Base-by-base conservation (phyloP, 2,113 vertebrate species). In the Microtus ochrogaster region DNA sequence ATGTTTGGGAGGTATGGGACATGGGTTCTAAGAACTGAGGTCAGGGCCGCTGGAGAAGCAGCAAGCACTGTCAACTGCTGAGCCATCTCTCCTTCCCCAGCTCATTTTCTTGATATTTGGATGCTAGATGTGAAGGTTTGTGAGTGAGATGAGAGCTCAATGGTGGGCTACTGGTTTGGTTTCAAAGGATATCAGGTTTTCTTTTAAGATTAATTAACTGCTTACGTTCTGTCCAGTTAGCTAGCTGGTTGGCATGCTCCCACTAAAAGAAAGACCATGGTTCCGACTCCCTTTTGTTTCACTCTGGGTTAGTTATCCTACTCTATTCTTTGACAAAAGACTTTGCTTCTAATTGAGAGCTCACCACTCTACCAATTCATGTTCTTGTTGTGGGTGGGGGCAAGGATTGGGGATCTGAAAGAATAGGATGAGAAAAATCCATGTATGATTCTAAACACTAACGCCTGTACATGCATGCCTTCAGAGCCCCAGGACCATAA, bases 91-190 rank as follows among this genome's bases (percentile, higher is more conserved):
- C 19, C 33, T n/a, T 19, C 0, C 19, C 4, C 33, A 41, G 4
- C 22, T 82, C n/a, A 41, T 19, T 13, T 68, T 44, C 36, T 68
- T 91, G 94, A 16, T 70, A 66, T 78, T 85, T 77, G 77, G 63
- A 2, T 89, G 28, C 49, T 91, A 58, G 41, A 63, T 89, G 55
- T 22, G 74, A 52, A 52, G 72, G 73, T 65, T 94, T 91, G 79
- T 91, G 65, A 63, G 21, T 94, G 58, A 79, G 61, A 73, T 66
- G n/a, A 95, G 36, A 70, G 63, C 77, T 70, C 83, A 84, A 36
- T 84, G 17, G 6, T 63, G 61, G 55, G 49, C 52, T 84, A 85
- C 49, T 55, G 49, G 52, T 76, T 89, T 66, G 85, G 39, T 82
- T 55, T 90, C n/a, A 16, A 91, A 89, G 22, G 41, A 68, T 41